Conservation (phyloP, 2,888 invertebrate species). For the Prenolepis imparis region DNA sequence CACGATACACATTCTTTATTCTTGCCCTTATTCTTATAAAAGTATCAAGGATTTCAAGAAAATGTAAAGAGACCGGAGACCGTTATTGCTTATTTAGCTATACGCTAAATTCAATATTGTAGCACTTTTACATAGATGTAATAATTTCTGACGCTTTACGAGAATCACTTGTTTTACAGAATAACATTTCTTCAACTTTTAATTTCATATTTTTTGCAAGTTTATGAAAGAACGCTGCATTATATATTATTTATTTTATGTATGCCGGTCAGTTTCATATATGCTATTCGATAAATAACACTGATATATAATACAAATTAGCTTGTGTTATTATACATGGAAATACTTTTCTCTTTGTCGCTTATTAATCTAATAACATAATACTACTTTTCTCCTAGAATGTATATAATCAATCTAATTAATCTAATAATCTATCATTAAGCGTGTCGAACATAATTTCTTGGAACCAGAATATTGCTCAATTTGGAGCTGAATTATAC, state of each 20-base stretch:
- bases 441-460: background rate
- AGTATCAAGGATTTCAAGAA: background rate
- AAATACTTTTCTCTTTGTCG: background rate
- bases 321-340: background rate
- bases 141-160: background rate
- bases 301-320: slow-evolving; percentile 11
- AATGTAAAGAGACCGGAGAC: background rate
- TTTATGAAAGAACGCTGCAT: no score
- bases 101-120: background rate
- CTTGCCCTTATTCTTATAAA: background rate
- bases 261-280: background rate
- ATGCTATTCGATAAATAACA: background rate
- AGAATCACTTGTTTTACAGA: background rate
- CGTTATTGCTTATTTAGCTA: background rate
- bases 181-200: background rate
- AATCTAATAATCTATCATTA: slow-evolving; percentile 10
- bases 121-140: background rate
- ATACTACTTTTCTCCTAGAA: background rate
- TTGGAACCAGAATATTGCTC: slow-evolving; percentile 3
- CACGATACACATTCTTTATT: slow-evolving; percentile 8
- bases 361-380: slow-evolving; percentile 22
- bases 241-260: background rate
- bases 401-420: slow-evolving; percentile 21
- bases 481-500: background rate
- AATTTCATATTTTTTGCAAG: background rate